phyloP scores from a whole-genome alignment of 2,888 invertebrate species.

The Cryptus armator region DNA sequence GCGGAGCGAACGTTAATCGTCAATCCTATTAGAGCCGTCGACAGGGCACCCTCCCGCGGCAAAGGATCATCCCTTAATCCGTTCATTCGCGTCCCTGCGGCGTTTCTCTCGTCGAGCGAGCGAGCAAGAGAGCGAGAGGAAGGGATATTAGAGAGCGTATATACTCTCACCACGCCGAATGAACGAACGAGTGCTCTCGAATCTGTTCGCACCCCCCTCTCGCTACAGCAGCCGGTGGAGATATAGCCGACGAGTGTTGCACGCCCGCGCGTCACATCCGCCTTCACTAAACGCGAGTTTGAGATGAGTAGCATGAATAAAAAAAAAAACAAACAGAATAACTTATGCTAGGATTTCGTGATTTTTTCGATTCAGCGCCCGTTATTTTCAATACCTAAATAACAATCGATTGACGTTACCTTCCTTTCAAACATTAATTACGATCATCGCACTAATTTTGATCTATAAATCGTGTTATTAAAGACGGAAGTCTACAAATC shows the following conservation, averaged over 20 bases:
- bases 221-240: constrained; percentile 35
- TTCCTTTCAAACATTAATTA: too few species aligned
- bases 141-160: constrained; percentile 34
- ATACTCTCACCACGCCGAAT: constrained; percentile 65
- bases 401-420: too few species aligned
- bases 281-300: constrained; percentile 11
- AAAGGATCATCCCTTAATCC: constrained; percentile 85
- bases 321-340: constrained; percentile 18
- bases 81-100: constrained; percentile 84
- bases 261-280: constrained; percentile 49
- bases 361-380: not conserved
- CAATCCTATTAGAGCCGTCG: constrained; percentile 82
- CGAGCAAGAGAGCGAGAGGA: constrained; percentile 36
- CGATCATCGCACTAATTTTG: too few species aligned
- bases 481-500: too few species aligned
- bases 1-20: constrained; percentile 77
- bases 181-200: constrained; percentile 79
- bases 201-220: constrained; percentile 76
- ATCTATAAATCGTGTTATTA: too few species aligned
- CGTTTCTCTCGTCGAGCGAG: constrained; percentile 64
- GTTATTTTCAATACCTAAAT: too few species aligned
- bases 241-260: constrained; percentile 35
- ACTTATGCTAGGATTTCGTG: not conserved
- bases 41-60: constrained; percentile 79
- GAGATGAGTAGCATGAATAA: not conserved